Evolutionary conservation across 2,797 vertebrate species (phyloP), one percentile per base, ranked within the genome.

Genomic region (Notamacropus eugenii): DNA sequence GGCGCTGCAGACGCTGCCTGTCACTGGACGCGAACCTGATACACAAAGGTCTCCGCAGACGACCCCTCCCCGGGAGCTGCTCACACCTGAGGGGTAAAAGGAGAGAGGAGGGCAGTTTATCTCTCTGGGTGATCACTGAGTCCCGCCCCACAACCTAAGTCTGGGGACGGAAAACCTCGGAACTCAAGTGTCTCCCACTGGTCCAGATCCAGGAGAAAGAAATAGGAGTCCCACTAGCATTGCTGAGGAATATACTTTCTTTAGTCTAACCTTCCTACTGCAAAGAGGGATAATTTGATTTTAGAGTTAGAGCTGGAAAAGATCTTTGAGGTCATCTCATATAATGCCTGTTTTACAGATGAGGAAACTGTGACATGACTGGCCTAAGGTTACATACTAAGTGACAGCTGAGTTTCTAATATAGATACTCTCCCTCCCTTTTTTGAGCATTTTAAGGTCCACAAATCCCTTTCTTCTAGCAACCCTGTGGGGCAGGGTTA

Each of bases 31-130:
- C 19, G 96, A 95, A 54, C 93, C 90, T 0, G 59, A 91, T 52
- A 67, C 0, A 2, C 56, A 96, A 16, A 92, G 93, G 87, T 96
- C 93, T 16, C 94, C 62, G 4, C 92, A 96, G 29, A 97, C 52
- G 0, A 96, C 94, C 5, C 95, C 91, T 1, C 94, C 95, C 5
- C 11, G 50, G 90, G 96, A 97, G 82, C 95, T 97, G 96, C 90
- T 97, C 92, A 96, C 96, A 92, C 91, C 92, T 92, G 90, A 1
- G 0, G 2, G 57, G 29, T 10, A 82, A 27, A 10, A 16, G 10
- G 31, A 82, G 5, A 31, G 22, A 27, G 31, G 90, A 82, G 40
- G 2, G 22, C 22, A 82, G 22, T 8, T 82, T 82, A 82, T 46
- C 8, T 82, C 16, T 40, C 74, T 46, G 40, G 22, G 8, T 46